Evolutionary conservation across 1,140 invertebrate species (phyloP), one percentile per base, ranked within the genome.

Genomic region (Brachionus paranguensis): DNA sequence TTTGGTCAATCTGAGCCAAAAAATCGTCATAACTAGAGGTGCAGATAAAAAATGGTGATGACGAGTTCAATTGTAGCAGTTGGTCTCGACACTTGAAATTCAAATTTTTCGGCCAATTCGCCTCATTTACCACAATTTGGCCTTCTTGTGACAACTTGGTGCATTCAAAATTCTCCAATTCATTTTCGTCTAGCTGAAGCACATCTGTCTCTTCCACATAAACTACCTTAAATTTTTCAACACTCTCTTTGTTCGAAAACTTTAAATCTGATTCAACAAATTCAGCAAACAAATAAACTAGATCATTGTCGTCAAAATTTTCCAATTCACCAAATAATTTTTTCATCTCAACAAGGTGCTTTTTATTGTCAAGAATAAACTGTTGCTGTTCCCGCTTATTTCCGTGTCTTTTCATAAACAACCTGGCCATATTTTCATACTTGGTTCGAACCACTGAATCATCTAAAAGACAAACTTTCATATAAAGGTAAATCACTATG

Each of bases 11-110:
- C 29, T 76, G 4, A 27, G 7, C 17, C 72, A 76, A 24, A 20
- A 76, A 76, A 7, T 76, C 72, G 0, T 76, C 41, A 50, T 24
- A 76, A 27, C 27, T 27, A 3, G n/a, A 20, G 11, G 41, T 47
- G 43, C 72, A 76, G 8, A 76, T 76, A 27, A 47, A 76, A 76
- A 76, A 76, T 76, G 72, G 72, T 24, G 17, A 10, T 76, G 72
- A 76, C 3, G 72, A 76, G 45, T 76, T 76, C n/a, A 76, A 76
- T 47, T 76, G 72, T 10, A 76, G 17, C 17, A 47, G 43, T 5
- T 20, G 10, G 7, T 29, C 10, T 24, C n/a, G 17, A 76, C 72
- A 76, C 27, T 76, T 47, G 45, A 24, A 76, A 50, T 76, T 76
- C 33, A 47, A 27, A 47, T 76, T 76, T 24, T 20, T 47, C 11